Evolutionary conservation across 2,113 vertebrate genomes (phyloP).

Genomic region (Sapayoa aenigma): DNA sequence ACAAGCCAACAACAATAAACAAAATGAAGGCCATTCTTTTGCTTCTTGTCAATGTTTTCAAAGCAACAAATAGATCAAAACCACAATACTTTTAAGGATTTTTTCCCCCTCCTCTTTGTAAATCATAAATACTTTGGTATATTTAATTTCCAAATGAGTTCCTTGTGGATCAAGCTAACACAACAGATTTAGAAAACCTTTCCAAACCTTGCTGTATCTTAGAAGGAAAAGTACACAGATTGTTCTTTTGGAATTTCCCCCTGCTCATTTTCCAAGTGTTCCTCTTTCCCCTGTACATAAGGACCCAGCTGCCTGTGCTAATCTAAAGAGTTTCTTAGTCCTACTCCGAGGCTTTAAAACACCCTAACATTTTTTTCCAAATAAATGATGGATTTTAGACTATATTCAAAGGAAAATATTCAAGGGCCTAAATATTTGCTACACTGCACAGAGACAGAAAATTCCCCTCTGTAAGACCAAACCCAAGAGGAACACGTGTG

Average conservation of each 20-base stretch:
- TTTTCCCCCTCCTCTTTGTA: neutral
- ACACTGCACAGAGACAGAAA: neutral
- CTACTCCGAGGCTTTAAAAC: neutral
- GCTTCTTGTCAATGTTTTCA: slow-evolving; percentile 64
- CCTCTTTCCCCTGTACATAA: neutral
- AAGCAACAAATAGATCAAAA: slow-evolving; percentile 45
- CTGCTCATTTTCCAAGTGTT: neutral
- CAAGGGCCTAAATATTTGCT: neutral
- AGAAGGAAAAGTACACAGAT: slow-evolving; percentile 12
- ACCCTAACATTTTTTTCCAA: neutral
- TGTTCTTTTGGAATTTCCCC: neutral
- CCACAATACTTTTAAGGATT: slow-evolving; percentile 3
- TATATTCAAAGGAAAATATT: neutral
- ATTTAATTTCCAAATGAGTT: slow-evolving; percentile 59
- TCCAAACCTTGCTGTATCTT: neutral
- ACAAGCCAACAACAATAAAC: slow-evolving; percentile 54
- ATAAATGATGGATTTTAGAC: neutral
- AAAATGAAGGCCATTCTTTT: slow-evolving; percentile 52
- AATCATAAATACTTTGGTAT: slow-evolving; percentile 36
- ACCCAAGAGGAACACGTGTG: neutral
- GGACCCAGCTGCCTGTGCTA: neutral
- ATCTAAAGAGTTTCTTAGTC: neutral
- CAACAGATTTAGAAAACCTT: neutral
- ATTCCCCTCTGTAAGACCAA: neutral
- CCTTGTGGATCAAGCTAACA: slow-evolving; percentile 11